Evolutionary conservation across 2,797 vertebrate species (phyloP), one percentile per base, ranked within the genome.

Genomic region (Cygnus olor): DNA sequence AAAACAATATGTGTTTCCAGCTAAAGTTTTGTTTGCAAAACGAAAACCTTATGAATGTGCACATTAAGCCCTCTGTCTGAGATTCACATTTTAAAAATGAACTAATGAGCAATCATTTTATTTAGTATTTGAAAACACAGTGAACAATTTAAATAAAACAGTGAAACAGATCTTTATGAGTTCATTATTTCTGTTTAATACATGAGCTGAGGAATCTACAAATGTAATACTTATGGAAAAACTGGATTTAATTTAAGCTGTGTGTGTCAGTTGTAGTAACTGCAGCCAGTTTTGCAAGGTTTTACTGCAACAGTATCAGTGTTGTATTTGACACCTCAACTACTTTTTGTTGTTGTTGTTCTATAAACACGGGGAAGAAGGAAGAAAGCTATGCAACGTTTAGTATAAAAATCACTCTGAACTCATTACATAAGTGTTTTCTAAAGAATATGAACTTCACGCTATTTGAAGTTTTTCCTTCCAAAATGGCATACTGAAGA

Each of bases 401-500:
- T 10, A 96, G 60, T n/a, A 49, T 42, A 90, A 82, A 74, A 93
- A 89, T 93, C 96, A 93, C 95, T 82, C 78, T 60, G 57, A 95
- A 82, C 44, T 80, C 66, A 90, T 71, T 54, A 70, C 22, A 69
- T 88, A 86, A 94, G 84, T 65, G 19, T 96, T 78, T 93, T 71
- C n/a, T 45, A 88, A 95, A 88, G 57, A 89, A 70, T 24, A 38
- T 12, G n/a, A 85, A 84, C 87, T 90, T 74, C 61, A 34, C 28
- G 86, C 64, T 86, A 73, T 80, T 89, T 94, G 68, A 92, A 78
- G 47, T 38, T 64, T 77, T 66, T 47, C 83, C 42, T 80, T 71
- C 69, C 63, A 80, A 44, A 74, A 78, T 15, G 34, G 80, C 49
- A 88, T 69, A 63, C 63, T 82, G 95, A 95, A 83, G 53, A 68